Base-by-base conservation (phyloP, 2,888 invertebrate genomes). In the Drosophila bunnanda region DNA sequence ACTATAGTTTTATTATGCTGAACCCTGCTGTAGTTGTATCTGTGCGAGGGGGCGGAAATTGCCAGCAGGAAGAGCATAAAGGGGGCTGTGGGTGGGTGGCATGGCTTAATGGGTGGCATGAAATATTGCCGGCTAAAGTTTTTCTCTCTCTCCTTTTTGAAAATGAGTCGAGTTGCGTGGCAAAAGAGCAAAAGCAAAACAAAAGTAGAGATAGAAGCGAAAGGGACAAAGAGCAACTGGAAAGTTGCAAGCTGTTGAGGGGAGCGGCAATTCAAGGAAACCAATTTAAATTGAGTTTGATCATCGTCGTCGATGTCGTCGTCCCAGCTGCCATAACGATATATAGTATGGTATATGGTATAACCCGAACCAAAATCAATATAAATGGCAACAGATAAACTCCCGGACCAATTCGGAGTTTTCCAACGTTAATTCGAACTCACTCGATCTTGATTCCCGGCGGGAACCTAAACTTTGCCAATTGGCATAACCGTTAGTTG, bases 51-150 rank as follows among this genome's bases (percentile, higher is more conserved):
- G 89, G 85, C 85, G 89, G 79, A 89, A 81, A 87, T 87, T 76
- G 77, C 48, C 66, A 72, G 69, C 61, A 52, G 58, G 50, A 52
- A 48, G 39, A 67, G 64, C 34, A 13, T 17, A 1, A 20, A 15
- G 20, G 7, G 52, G 15, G 67, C 53, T 56, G 64, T 75, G 72
- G 75, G 76, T 88, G 87, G 77, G 75, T 88, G 86, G 87, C 81
- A 77, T 75, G 56, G 61, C 77, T 77, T 77, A 80, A 78, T 88
- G 88, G 77, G 73, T 89, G 86, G 87, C 88, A 85, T 80, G 78
- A 79, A 77, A 86, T 80, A 77, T 87, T 81, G 88, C 82, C 84
- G 89, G 88, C 79, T 84, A 58, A 87, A 85, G 77, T 85, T 89
- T 88, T 67, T 48, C 52, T 56, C 54, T 66, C 22, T 43, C 8